Conservation (phyloP, 2,797 vertebrate genomes). For the Epinephelus malabaricus region DNA sequence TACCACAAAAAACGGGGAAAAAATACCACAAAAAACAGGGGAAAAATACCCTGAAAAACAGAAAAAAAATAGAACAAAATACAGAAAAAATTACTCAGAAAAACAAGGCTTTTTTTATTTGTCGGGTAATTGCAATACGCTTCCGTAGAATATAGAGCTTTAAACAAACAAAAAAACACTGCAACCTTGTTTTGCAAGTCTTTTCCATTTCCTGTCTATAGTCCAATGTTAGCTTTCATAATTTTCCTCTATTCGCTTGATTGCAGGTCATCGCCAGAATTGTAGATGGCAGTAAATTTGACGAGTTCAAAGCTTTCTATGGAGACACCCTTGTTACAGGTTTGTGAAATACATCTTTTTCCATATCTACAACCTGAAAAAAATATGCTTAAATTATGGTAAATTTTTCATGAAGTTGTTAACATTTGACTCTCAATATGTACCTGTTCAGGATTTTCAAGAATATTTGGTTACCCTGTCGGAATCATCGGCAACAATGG, state of each 20-base stretch:
- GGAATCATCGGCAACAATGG: slow-evolving; percentile 99
- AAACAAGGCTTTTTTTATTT: no score
- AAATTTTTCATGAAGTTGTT: background rate
- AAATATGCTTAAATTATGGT: background rate
- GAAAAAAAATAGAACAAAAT: no score
- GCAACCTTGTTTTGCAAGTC: background rate
- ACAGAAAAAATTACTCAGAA: no score
- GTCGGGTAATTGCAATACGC: no score
- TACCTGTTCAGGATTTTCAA: slow-evolving; percentile 90
- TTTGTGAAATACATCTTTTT: slow-evolving; percentile 64
- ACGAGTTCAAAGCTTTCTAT: slow-evolving; percentile 98
- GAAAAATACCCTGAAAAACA: no score
- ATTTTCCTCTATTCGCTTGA: slow-evolving; percentile 37
- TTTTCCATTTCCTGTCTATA: background rate
- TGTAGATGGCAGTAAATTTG: slow-evolving; percentile 98
- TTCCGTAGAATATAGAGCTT: no score
- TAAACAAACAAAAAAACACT: background rate
- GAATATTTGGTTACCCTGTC: slow-evolving; percentile 97
- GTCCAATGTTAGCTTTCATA: slow-evolving; percentile 8
- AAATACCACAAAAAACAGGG: no score
- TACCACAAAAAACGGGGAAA: no score
- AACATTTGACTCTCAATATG: slow-evolving; percentile 1
- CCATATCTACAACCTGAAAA: background rate
- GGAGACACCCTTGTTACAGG: slow-evolving; percentile 98
- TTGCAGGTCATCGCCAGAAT: slow-evolving; percentile 96